Conservation (phyloP, 2,888 invertebrate species). For the Drosophila phalerata region DNA sequence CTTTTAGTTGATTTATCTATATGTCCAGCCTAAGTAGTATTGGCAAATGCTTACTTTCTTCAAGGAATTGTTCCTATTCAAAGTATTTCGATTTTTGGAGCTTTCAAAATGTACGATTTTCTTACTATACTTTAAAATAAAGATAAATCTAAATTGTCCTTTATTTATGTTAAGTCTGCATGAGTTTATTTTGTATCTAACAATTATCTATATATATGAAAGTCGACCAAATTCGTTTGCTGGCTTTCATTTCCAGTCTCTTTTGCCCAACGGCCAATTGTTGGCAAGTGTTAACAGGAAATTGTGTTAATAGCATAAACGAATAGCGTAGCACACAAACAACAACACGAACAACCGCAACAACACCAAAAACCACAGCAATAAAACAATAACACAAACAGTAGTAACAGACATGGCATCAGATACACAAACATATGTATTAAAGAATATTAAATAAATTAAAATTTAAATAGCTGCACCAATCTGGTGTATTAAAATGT, state of each 20-base stretch:
- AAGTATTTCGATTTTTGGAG: neutral
- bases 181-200: neutral
- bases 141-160: too few species aligned
- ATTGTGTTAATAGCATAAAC: slow-evolving; percentile 29
- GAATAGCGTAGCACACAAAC: slow-evolving; percentile 37
- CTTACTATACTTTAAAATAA: too few species aligned
- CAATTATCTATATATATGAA: neutral
- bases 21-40: neutral
- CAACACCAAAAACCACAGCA: slow-evolving; percentile 18
- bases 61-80: too few species aligned
- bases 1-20: neutral
- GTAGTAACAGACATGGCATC: slow-evolving; percentile 12
- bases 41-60: neutral
- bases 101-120: too few species aligned
- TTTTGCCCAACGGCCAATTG: neutral
- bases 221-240: neutral
- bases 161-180: neutral
- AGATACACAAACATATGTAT: slow-evolving; percentile 24
- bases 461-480: slow-evolving; percentile 65
- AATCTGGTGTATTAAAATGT: slow-evolving; percentile 80
- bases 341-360: neutral
- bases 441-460: slow-evolving; percentile 37
- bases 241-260: neutral
- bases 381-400: slow-evolving; percentile 10
- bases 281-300: slow-evolving; percentile 16